Evolutionary conservation across 2,797 vertebrate genomes (phyloP).

Genomic region (Acropternis orthonyx): DNA sequence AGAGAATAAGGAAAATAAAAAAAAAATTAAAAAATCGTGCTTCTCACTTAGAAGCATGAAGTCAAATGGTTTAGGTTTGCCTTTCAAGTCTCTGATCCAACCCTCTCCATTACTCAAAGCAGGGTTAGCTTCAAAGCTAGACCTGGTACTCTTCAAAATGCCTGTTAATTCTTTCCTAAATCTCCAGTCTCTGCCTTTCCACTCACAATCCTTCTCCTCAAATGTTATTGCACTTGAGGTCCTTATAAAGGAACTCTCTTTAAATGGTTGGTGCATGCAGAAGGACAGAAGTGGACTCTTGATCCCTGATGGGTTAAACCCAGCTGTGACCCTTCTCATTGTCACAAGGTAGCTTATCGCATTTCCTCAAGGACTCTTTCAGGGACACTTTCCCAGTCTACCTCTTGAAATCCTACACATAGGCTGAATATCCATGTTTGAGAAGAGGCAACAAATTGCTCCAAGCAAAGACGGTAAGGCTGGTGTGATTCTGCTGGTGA

Average conservation of each 20-base stretch:
- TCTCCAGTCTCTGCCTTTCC: not conserved
- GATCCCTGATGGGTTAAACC: not conserved
- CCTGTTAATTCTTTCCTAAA: not conserved
- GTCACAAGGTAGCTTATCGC: rapidly evolving
- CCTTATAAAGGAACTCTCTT: not conserved
- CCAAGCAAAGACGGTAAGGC: not conserved
- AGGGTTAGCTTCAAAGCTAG: not conserved
- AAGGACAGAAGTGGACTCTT: not conserved
- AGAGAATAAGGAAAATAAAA: not conserved
- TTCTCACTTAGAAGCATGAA: not conserved
- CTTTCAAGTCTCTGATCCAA: not conserved
- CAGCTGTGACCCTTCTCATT: not conserved
- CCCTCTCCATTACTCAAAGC: rapidly evolving
- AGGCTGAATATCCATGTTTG: not conserved
- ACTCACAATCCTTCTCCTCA: not conserved
- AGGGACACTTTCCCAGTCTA: not conserved
- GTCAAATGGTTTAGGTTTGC: not conserved
- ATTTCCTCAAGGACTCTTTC: not conserved
- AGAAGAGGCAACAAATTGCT: not conserved
- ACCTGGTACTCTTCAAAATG: not conserved
- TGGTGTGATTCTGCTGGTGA: not conserved
- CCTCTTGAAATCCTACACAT: not conserved
- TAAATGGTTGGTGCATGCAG: not conserved
- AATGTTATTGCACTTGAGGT: not conserved
- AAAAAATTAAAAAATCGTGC: not conserved